These are phyloP conservation scores for Synaphobranchus kaupii DNA, from an alignment of 2,797 vertebrate species.

Conservation along the genomic window DNA sequence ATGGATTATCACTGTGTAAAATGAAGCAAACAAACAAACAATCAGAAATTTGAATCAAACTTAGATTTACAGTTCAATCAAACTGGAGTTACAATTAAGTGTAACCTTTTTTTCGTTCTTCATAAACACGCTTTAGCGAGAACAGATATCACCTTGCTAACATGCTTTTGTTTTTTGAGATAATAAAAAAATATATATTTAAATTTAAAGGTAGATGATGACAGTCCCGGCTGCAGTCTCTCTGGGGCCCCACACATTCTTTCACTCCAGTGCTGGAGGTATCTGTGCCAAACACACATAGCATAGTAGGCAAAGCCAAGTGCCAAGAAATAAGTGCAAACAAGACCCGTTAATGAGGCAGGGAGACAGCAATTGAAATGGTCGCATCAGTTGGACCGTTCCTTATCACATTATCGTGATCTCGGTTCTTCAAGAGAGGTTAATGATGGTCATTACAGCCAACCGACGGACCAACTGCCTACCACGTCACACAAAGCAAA, in stretches of 20 bases:
- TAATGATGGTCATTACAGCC: neutral
- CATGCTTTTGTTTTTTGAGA: no score
- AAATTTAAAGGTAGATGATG: neutral
- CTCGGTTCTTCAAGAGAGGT: neutral
- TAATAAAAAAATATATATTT: no score
- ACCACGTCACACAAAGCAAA: neutral
- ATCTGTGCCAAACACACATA: neutral
- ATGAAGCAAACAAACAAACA: neutral
- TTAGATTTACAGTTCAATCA: no score
- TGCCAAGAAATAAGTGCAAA: neutral
- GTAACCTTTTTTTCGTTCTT: neutral
- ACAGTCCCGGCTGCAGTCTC: neutral
- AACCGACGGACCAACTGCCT: neutral
- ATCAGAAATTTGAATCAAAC: no score
- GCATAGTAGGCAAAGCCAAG: neutral
- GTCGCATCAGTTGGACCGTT: neutral
- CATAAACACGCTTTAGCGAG: neutral
- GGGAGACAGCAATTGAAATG: neutral
- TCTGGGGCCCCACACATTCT: neutral
- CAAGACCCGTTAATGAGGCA: neutral
- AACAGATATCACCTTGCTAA: no score
- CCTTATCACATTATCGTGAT: neutral
- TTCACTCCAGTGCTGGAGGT: neutral
- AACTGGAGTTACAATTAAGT: neutral
- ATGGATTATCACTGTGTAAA: neutral